A percentile compares a stretch with the other conserved stretches of the same genome.
Evolutionary conservation across 2,888 invertebrate genomes (phyloP).

Genomic region (Imbricaverruca yamaguchii): DNA sequence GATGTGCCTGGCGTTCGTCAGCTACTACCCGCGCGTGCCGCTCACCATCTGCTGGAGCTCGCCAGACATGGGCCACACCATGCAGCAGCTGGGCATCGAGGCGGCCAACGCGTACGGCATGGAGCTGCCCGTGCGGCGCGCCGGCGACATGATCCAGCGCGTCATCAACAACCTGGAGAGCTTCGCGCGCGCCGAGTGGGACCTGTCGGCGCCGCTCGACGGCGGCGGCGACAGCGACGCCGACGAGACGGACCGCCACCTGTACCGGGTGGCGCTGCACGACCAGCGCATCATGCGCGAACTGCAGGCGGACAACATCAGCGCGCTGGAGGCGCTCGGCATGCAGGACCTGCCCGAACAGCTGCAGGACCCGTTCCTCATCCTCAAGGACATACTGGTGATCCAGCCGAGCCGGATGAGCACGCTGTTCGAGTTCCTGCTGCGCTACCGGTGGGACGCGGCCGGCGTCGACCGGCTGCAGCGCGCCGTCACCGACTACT

Average conservation of each 20-base stretch:
- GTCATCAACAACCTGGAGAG: slow-evolving; percentile 18
- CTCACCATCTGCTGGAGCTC: slow-evolving; percentile 29
- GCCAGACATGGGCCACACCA: slow-evolving; percentile 26
- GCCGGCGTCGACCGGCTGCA: neutral
- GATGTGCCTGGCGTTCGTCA: slow-evolving; percentile 32
- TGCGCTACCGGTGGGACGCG: neutral
- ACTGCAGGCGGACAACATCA: slow-evolving; percentile 8
- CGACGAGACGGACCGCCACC: slow-evolving; percentile 10
- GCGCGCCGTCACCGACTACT: neutral
- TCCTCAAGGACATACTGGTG: slow-evolving; percentile 12
- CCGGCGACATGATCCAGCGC: slow-evolving; percentile 17
- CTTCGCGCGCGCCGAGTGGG: slow-evolving; percentile 19
- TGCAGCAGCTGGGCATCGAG: slow-evolving; percentile 27
- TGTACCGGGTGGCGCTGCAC: slow-evolving; percentile 13
- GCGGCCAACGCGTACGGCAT: slow-evolving; percentile 21
- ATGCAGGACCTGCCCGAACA: slow-evolving; percentile 6
- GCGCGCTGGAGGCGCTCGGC: slow-evolving; percentile 19
- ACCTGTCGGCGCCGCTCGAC: neutral
- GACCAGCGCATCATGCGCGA: slow-evolving; percentile 18
- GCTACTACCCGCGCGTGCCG: slow-evolving; percentile 28
- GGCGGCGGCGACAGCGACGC: neutral
- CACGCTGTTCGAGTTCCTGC: slow-evolving; percentile 18
- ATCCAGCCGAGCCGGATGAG: neutral
- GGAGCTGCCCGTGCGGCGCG: neutral
- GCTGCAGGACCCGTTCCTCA: slow-evolving; percentile 14